Evolutionary conservation across 1,140 invertebrate genomes (phyloP), one percentile per base, ranked within the genome.

Genomic region (Manduca sexta): DNA sequence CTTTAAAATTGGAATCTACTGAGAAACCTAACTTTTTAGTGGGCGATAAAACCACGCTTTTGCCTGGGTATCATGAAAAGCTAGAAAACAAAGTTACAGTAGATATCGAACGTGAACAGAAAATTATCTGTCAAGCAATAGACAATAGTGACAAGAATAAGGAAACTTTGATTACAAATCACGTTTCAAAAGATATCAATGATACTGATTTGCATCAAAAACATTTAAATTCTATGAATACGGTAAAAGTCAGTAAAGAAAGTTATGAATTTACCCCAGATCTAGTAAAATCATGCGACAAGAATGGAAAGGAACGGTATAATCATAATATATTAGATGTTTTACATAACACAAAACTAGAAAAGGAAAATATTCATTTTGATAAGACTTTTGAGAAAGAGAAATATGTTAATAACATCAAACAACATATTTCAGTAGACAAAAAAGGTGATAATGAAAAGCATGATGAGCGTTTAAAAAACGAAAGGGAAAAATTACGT

Each of bases 351-450:
- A 66, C 59, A 17, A 74, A 68, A 56, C 45, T 56, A 39, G 71
- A 69, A 59, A 75, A 75, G 53, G 71, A 79, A 52, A 71, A 74
- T 50, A 75, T 70, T 54, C 65, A 75, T 44, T 64, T 64, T 45
- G 71, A 72, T n/a, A 80, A 77, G 45, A 45, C 62, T 33, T 52
- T 44, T 30, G 75, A 75, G 53, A 82, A 71, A 61, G 54, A 65
- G 18, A 70, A 63, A 49, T 44, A 48, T 41, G 14, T 48, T 14
- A 59, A 30, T 46, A 59, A 62, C 37, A 17, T 43, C 5, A 45
- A 45, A 40, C 12, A 60, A 17, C 37, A 51, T 42, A 54, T 54
- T 55, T 52, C 49, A 17, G 12, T 45, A 8, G 72, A 77, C 30
- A 77, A 62, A 57, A 69, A 66, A 48, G 7, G 43, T 40, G 76